These are phyloP conservation scores for Pseudoips prasinana DNA, from an alignment of 2,888 invertebrate species.

Conservation along the genomic window DNA sequence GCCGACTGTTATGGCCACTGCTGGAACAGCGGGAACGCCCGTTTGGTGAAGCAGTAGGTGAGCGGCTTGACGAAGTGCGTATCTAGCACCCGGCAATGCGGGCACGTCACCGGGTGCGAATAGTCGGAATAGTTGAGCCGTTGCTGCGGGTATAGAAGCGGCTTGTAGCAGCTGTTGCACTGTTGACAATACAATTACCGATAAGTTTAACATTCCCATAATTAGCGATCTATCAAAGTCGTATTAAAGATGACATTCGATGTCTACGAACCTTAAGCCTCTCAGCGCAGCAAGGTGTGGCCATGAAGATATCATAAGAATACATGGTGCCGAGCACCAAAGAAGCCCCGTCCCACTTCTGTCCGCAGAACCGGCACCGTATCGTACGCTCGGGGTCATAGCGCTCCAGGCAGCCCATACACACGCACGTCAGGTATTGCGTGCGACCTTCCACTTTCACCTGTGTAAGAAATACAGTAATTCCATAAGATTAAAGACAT, in stretches of 20 bases:
- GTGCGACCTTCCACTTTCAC: conserved; percentile 95
- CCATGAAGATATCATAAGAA: conserved; percentile 98
- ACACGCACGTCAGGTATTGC: conserved; percentile 95
- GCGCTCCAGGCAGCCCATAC: conserved; percentile 96
- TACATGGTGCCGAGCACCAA: conserved; percentile 98
- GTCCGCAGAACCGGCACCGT: conserved; percentile 91
- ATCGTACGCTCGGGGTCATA: conserved; percentile 88
- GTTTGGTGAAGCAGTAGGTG: conserved; percentile 90
- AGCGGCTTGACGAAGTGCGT: conserved; percentile 97
- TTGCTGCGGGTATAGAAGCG: conserved; percentile 92
- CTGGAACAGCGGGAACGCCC: conserved; percentile 85
- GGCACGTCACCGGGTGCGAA: conserved; percentile 95
- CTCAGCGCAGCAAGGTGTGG: conserved; percentile 97
- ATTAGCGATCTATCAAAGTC: too few species aligned
- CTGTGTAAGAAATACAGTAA: too few species aligned
- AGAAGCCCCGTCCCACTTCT: conserved; percentile 95
- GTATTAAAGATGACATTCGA: too few species aligned
- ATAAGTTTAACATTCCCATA: neutral
- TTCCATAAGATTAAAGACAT: too few species aligned
- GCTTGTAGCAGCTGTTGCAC: conserved; percentile 96
- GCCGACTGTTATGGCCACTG: conserved; percentile 95
- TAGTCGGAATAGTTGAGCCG: conserved; percentile 97
- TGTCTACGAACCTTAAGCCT: conserved; percentile 92
- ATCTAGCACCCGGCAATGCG: conserved; percentile 94
- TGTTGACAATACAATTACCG: conserved; percentile 70